Conservation (phyloP, 2,888 invertebrate genomes). For the Electrophaes corylata region DNA sequence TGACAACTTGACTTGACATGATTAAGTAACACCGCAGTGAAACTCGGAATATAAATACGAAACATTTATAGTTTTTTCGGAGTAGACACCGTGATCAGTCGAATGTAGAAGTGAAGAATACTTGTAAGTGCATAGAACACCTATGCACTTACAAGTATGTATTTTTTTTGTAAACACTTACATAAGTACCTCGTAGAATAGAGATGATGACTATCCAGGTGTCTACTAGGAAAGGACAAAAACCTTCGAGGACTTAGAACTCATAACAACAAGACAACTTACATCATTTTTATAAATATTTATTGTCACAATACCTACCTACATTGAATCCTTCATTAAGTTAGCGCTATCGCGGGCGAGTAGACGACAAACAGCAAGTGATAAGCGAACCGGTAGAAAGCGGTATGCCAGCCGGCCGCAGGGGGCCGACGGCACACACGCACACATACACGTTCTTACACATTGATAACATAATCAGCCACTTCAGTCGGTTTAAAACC, state of each 20-base stretch:
- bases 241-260: not conserved
- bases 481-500: constrained; percentile 40
- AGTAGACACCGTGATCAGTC: too few species aligned
- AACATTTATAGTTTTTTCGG: too few species aligned
- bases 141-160: too few species aligned
- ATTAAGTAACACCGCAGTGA: too few species aligned
- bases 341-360: constrained; percentile 51
- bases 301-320: constrained; percentile 47
- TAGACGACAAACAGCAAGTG: constrained; percentile 59
- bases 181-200: too few species aligned
- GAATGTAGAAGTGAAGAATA: too few species aligned
- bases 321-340: constrained; percentile 52
- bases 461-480: constrained; percentile 59
- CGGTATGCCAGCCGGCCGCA: constrained; percentile 67
- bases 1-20: too few species aligned
- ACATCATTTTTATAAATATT: not conserved
- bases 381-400: constrained; percentile 75
- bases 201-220: not conserved
- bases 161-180: too few species aligned
- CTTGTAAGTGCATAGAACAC: too few species aligned
- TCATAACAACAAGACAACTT: not conserved
- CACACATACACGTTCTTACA: constrained; percentile 43
- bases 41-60: too few species aligned
- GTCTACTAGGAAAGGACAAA: not conserved
- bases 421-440: constrained; percentile 60